Base-by-base conservation (phyloP, 2,888 invertebrate species). In the Panopea generosa region DNA sequence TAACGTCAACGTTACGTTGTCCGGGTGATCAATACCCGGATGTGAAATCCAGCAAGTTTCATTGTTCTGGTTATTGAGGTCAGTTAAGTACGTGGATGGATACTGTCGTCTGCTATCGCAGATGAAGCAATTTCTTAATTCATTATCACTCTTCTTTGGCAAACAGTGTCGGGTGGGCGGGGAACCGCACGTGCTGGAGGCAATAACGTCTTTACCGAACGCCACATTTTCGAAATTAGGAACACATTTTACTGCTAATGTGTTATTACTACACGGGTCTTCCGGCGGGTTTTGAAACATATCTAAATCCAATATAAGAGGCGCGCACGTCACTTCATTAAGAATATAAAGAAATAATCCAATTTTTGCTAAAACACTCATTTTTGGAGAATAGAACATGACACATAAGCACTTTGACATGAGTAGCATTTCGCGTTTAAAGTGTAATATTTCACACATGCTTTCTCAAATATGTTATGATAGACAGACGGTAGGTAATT, bases 161-260 rank as follows among this genome's bases (percentile, higher is more conserved):
- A 89, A 87, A 81, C 93, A 93, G 84, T 91, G 92, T 9, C 90
- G 85, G 49, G 84, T 89, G 27, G 89, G 89, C 0, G 96, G 95
- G 66, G 96, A 94, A 45, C 99, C 99, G 93, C 99, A 99, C 65
- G 97, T 97, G 91, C 97, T 97, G 52, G 97, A 93, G 0, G 94
- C 93, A 65, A 95, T 94, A 24, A 99, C 97, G 57, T 96, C 95
- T 56, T 96, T 95, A 14, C 97, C 97, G 93, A 97, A 99, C 43
- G 99, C 99, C 43, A 98, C 98, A 94, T 99, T 99, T 73, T 99
- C 99, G 93, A 99, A 99, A 92, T 99, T 98, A 16, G 99, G 99
- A 90, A 98, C 97, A 94, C 99, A 99, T 85, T 73, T 76, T n/a
- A 76, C 59, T 14, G 80, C 73, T 11, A 69, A 11, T 18, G 69